A percentile compares a stretch with the other conserved stretches of the same genome.
Evolutionary conservation across 92 coral and sea anemone species (phyloP).

Genomic region (Hydrozoanthus gracilis): DNA sequence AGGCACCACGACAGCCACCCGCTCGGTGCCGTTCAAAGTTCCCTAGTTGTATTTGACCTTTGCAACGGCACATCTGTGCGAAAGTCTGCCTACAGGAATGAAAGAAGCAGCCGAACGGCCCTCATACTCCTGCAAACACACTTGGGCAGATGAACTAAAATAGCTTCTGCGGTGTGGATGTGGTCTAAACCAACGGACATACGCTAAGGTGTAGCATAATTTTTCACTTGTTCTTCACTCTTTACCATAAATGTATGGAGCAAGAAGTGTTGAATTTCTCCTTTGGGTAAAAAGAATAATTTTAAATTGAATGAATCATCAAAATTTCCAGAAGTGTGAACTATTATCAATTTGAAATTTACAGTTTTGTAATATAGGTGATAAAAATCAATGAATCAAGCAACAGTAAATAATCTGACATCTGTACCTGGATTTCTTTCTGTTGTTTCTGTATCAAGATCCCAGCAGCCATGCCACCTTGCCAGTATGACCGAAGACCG

Average conservation of each 20-base stretch:
- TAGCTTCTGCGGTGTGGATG: constrained; percentile 35
- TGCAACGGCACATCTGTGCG: constrained; percentile 51
- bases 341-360: too few species aligned
- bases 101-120: constrained; percentile 33
- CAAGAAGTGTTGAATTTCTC: constrained; percentile 27
- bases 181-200: constrained; percentile 43
- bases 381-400: too few species aligned
- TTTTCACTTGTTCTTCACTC: too few species aligned
- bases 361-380: too few species aligned
- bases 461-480: constrained; percentile 44
- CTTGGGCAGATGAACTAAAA: constrained; percentile 29
- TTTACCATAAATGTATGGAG: constrained; percentile 29
- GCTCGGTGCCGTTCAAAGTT: constrained; percentile 36
- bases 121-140: constrained; percentile 15
- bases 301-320: too few species aligned
- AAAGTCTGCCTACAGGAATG: constrained; percentile 45
- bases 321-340: too few species aligned
- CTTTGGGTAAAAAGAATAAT: constrained; percentile 1
- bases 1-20: constrained; percentile 43
- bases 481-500: constrained; percentile 32
- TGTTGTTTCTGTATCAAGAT: constrained; percentile 19
- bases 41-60: constrained; percentile 41
- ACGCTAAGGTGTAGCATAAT: constrained; percentile 36
- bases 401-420: too few species aligned
- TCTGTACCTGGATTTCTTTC: constrained; percentile 42